Evolutionary conservation across 2,888 invertebrate genomes (phyloP), one percentile per base, ranked within the genome.

Genomic region (Drosophila parthenogenetica): DNA sequence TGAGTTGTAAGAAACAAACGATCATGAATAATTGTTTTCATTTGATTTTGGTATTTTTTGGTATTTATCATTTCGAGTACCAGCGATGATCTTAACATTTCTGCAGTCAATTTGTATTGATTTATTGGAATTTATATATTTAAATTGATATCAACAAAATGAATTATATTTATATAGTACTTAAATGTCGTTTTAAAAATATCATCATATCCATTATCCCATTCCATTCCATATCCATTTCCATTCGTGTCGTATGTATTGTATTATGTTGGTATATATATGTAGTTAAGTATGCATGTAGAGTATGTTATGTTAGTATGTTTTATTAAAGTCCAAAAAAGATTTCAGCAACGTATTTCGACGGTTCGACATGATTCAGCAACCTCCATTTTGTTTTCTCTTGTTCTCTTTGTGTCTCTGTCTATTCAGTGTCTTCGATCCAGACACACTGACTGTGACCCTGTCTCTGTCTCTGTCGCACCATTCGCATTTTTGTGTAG

Each of bases 361-460:
- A 83, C 87, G 83, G 87, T 69, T 87, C 73, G 87, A 83, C 83
- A 85, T 77, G 79, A 74, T 81, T 87, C 82, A 81, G 83, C 82
- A 83, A 81, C 79, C 85, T 87, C 83, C 82, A 51, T 69, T 57
- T 49, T 43, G 35, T 60, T 39, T 55, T 8, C 29, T 29, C 8
- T 29, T 5, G 29, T 8, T 29, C 29, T 29, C 29, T 2, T 29
- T 29, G 29, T 42, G 37, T 55, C 42, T 66, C 42, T 50, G 59
- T 67, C 40, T 59, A 32, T 22, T 29, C 22, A 25, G 50, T 25
- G 50, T 40, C 40, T 66, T 46, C 42, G 58, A 55, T 17, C 51
- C 42, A 46, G 61, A 50, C 61, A 50, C 61, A 70, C 67, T 19
- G 54, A 59, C 59, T 61, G 22, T 73, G 73, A 53, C 70, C 64